A percentile compares a stretch with the other conserved stretches of the same genome.
Evolutionary conservation across 2,888 invertebrate species (phyloP).

Genomic region (Acholoe squamosa): DNA sequence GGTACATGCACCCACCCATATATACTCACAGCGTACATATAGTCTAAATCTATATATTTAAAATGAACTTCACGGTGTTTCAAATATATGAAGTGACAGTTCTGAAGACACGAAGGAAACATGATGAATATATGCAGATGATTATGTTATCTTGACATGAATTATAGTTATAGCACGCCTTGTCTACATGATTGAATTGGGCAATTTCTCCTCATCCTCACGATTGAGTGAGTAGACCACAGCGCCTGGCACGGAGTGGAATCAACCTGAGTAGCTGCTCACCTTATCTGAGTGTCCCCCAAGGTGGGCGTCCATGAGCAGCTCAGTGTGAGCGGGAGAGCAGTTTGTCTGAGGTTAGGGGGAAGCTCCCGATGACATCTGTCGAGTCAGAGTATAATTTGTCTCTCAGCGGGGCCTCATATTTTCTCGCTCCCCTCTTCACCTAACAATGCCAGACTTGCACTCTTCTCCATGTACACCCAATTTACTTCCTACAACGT

Average conservation of each 20-base stretch:
- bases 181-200: no score
- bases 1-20: neutral
- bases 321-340: neutral
- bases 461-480: neutral
- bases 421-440: neutral
- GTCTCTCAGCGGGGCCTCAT: slow-evolving; percentile 6
- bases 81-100: no score
- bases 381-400: neutral
- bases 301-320: neutral
- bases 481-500: no score
- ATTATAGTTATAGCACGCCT: no score
- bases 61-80: no score
- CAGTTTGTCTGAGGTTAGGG: neutral
- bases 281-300: slow-evolving; percentile 3
- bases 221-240: no score
- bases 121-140: no score
- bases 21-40: no score
- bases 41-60: no score
- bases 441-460: neutral
- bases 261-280: neutral
- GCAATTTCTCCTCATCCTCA: no score
- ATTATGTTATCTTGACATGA: no score
- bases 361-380: neutral
- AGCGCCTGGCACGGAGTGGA: neutral
- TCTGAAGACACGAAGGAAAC: no score